phyloP scores from a whole-genome alignment of 2,797 vertebrate species.

The Orestias chungarensis region DNA sequence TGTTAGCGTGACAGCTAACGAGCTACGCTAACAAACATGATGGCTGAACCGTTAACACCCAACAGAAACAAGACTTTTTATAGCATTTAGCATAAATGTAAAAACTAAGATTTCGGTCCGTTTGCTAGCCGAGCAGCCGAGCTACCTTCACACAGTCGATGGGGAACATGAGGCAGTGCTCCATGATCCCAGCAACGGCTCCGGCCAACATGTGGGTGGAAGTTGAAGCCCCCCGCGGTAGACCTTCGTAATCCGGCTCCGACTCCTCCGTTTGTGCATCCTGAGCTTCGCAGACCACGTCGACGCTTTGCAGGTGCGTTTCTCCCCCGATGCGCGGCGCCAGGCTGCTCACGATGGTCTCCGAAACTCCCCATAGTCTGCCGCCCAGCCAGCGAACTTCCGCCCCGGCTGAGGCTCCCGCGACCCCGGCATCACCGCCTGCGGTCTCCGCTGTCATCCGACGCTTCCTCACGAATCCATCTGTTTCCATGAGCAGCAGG shows the following conservation, averaged over 20 bases:
- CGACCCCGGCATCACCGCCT: slow-evolving; percentile 78
- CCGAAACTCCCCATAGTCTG: slow-evolving; percentile 84
- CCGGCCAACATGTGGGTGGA: slow-evolving; percentile 96
- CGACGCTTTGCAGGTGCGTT: slow-evolving; percentile 74
- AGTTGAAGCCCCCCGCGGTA: slow-evolving; percentile 91
- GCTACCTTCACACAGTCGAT: slow-evolving; percentile 96
- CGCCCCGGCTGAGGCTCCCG: slow-evolving; percentile 82
- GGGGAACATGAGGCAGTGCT: slow-evolving; percentile 97
- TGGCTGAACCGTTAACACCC: not conserved
- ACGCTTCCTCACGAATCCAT: slow-evolving; percentile 79
- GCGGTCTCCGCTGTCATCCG: slow-evolving; percentile 80
- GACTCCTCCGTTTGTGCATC: slow-evolving; percentile 61
- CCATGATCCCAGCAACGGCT: slow-evolving; percentile 94
- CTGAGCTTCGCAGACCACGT: slow-evolving; percentile 51
- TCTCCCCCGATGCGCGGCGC: slow-evolving; percentile 81
- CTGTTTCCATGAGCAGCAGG: slow-evolving; percentile 77
- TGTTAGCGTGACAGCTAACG: slow-evolving; percentile 59
- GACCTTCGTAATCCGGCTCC: slow-evolving; percentile 88
- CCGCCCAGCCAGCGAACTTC: slow-evolving; percentile 84
- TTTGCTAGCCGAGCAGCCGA: slow-evolving; percentile 12
- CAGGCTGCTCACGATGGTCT: slow-evolving; percentile 84
- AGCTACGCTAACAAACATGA: slow-evolving; percentile 61
- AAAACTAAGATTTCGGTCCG: not conserved
- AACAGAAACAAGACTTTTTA: not conserved
- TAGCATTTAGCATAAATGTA: not conserved